Conservation (phyloP, 2,113 vertebrate species). For the Anguilla rostrata region DNA sequence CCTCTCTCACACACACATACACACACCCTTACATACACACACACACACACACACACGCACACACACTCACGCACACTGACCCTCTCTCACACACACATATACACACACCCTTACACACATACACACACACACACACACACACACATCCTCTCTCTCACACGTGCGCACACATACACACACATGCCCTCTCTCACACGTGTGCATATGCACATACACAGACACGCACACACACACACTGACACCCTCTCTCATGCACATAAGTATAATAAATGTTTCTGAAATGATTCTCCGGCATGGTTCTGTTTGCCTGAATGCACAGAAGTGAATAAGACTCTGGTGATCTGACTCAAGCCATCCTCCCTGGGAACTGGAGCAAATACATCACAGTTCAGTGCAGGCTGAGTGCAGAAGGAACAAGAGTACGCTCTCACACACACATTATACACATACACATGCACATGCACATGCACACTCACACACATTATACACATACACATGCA, state of each 20-base stretch:
- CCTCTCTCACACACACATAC: neutral
- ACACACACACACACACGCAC: too few relatives aligned
- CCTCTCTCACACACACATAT: too few relatives aligned
- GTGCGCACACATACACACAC: neutral
- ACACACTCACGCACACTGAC: neutral
- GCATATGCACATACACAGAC: too few relatives aligned
- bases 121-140: too few relatives aligned
- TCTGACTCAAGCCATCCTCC: neutral
- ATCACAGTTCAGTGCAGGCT: neutral
- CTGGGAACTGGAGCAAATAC: constrained; percentile 3
- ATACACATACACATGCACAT: neutral
- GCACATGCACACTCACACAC: neutral
- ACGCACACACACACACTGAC: neutral
- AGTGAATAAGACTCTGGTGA: neutral
- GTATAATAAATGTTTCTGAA: neutral
- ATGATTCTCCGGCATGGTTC: neutral
- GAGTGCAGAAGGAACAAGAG: constrained; percentile 3
- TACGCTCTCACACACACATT: neutral
- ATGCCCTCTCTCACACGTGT: too few relatives aligned
- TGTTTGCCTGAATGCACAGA: neutral
- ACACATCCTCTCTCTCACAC: too few relatives aligned
- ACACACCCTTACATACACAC: too few relatives aligned
- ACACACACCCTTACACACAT: too few relatives aligned
- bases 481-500: too few relatives aligned
- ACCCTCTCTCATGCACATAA: neutral